Evolutionary conservation across 2,888 invertebrate genomes (phyloP).

Genomic region (Philereme vetulata): DNA sequence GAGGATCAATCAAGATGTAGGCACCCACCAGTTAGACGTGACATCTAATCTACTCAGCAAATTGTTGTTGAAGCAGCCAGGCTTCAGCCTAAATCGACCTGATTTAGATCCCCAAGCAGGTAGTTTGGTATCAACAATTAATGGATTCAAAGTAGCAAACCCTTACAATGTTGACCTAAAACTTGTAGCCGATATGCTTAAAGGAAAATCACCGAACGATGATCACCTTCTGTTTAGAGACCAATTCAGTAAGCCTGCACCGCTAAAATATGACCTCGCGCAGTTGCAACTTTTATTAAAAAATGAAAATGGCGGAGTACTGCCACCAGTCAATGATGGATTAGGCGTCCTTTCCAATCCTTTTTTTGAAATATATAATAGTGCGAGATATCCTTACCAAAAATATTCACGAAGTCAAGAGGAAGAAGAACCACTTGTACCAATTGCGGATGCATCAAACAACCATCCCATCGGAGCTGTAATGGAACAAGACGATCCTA

Average conservation of each 20-base stretch:
- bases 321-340: slow-evolving; percentile 56
- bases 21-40: slow-evolving; percentile 72
- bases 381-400: slow-evolving; percentile 67
- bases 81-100: slow-evolving; percentile 56
- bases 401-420: slow-evolving; percentile 80
- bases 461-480: slow-evolving; percentile 79
- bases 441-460: slow-evolving; percentile 70
- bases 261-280: slow-evolving; percentile 66
- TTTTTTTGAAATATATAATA: slow-evolving; percentile 66
- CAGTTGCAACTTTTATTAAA: slow-evolving; percentile 69
- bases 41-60: slow-evolving; percentile 66
- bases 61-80: slow-evolving; percentile 63
- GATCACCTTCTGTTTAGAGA: slow-evolving; percentile 67
- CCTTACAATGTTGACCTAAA: slow-evolving; percentile 80
- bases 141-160: slow-evolving; percentile 79
- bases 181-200: slow-evolving; percentile 75
- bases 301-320: slow-evolving; percentile 60
- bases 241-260: slow-evolving; percentile 59
- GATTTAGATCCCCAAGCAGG: slow-evolving; percentile 60
- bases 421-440: slow-evolving; percentile 72
- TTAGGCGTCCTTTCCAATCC: slow-evolving; percentile 57
- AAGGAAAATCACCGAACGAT: slow-evolving; percentile 67
- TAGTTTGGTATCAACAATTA: slow-evolving; percentile 68
- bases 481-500: slow-evolving; percentile 69
- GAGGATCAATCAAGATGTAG: slow-evolving; percentile 74